Conservation (phyloP, 2,888 invertebrate species). For the Lutraria lutraria region DNA sequence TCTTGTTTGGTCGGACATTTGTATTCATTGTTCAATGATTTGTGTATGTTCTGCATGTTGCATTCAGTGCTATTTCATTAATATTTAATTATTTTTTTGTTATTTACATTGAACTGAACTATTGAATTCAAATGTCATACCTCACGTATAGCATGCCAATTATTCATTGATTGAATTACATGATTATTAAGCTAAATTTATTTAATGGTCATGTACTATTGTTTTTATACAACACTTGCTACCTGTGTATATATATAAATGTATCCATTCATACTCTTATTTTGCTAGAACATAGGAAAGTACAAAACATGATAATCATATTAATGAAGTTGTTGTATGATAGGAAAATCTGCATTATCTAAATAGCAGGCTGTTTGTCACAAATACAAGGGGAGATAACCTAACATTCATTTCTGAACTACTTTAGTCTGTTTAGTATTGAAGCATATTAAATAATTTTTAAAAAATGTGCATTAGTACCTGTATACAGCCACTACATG, state of each 20-base stretch:
- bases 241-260: background rate
- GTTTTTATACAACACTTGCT: background rate
- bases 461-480: too few relatives aligned
- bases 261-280: background rate
- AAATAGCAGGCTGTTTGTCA: background rate
- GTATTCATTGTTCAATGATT: background rate
- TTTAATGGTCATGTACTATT: background rate
- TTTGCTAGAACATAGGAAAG: background rate
- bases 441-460: background rate
- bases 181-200: background rate
- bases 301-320: background rate
- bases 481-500: too few relatives aligned
- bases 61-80: background rate
- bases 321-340: background rate
- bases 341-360: background rate
- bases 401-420: background rate
- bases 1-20: slow-evolving; percentile 16
- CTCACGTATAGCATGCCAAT: background rate
- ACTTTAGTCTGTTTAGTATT: background rate
- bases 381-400: background rate
- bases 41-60: background rate
- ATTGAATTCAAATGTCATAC: slow-evolving; percentile 10
- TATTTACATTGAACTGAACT: background rate
- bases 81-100: background rate
- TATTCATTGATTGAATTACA: background rate